Base-by-base conservation (phyloP, 2,113 vertebrate species). In the Struthidea cinerea region DNA sequence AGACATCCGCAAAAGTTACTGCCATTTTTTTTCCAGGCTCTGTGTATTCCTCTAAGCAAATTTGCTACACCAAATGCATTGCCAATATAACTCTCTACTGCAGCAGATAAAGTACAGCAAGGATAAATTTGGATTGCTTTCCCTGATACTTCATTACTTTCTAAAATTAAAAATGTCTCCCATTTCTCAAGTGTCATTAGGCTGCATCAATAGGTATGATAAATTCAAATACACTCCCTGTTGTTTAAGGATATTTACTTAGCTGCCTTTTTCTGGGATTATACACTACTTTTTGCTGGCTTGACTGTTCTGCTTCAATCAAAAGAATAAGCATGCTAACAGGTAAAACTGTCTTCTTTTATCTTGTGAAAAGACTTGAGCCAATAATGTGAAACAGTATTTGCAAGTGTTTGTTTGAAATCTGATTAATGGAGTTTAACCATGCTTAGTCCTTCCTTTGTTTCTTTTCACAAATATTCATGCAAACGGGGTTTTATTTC, bases 131-230 rank as follows among this genome's bases (percentile, higher is more conserved):
- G 77, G 88, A 82, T 92, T 90, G 76, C 64, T 88, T 74, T 92
- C 37, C 65, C 68, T 87, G 85, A 89, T 96, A 89, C n/a, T 73
- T 96, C 85, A 53, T 88, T 92, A 63, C 86, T 57, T 88, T 79
- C 67, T 92, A 86, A 95, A 96, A 89, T 92, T 91, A 93, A 92
- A 92, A 80, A 84, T 84, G 41, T 71, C 88, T 89, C 65, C 80
- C 9, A 9, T 92, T 95, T 95, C 93, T 95, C 59, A 91, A 90
- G 67, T 93, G 53, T 96, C 73, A 65, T 80, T 89, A 84, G 84
- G 37, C 49, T 78, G 49, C 70, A 89, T 74, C 70, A 93, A 65
- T 63, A 78, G 75, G 24, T 94, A 75, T 84, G 86, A 94, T 68
- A 84, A 94, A 90, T 67, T 80, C 78, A 87, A 94, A 97, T 90